These are phyloP conservation scores for Lamprologus ornatipinnis DNA, from an alignment of 2,113 vertebrate genomes.

Conservation along the genomic window DNA sequence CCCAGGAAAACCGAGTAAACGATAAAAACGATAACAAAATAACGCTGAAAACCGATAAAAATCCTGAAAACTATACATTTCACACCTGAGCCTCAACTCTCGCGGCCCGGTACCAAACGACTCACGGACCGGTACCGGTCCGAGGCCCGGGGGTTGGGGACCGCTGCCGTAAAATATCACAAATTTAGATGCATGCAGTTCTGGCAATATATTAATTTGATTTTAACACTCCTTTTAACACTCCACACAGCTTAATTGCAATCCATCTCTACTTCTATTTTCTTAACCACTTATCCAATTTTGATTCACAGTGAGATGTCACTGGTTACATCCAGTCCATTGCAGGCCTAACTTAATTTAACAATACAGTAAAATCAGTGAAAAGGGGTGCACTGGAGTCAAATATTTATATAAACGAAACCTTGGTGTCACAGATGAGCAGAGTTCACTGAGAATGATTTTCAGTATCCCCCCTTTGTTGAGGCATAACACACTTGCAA, in stretches of 20 bases:
- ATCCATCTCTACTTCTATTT: not conserved
- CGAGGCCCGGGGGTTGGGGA: too few relatives aligned
- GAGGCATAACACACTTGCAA: not conserved
- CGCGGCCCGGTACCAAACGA: too few relatives aligned
- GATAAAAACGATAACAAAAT: too few relatives aligned
- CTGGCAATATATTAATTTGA: not conserved
- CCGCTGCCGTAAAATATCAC: not conserved
- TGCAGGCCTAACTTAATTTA: not conserved
- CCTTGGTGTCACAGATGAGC: not conserved
- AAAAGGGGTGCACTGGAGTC: not conserved
- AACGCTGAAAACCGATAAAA: rapidly evolving
- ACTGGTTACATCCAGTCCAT: not conserved
- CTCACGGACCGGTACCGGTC: too few relatives aligned
- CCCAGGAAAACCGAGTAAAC: rapidly evolving
- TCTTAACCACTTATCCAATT: not conserved
- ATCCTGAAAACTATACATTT: too few relatives aligned
- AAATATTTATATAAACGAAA: not conserved
- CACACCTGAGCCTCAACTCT: too few relatives aligned
- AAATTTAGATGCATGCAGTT: not conserved
- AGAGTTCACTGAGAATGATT: not conserved
- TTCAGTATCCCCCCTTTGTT: not conserved
- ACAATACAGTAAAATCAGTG: not conserved
- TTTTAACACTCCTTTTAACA: not conserved
- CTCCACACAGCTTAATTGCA: not conserved
- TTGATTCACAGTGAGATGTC: not conserved